A percentile compares a stretch with the other conserved stretches of the same genome.
Conservation (phyloP, 1,140 invertebrate species). For the Agraylea sexmaculata region DNA sequence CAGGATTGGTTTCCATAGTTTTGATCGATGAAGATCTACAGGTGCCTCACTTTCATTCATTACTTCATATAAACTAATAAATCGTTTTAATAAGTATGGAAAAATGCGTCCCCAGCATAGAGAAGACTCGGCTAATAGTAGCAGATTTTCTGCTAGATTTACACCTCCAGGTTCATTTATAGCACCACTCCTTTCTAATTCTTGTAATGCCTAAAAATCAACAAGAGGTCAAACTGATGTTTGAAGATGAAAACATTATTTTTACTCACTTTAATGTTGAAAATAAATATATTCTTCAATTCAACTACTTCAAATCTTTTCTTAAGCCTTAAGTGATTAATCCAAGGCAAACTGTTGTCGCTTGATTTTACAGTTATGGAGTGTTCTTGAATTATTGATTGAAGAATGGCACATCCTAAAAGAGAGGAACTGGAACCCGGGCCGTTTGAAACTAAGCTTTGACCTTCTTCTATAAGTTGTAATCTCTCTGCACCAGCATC, state of each 20-base stretch:
- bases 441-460: slow-evolving; percentile 43
- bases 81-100: slow-evolving; percentile 49
- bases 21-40: slow-evolving; percentile 48
- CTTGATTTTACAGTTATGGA: slow-evolving; percentile 72
- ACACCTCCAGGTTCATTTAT: slow-evolving; percentile 5
- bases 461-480: slow-evolving; percentile 60
- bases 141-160: slow-evolving; percentile 48
- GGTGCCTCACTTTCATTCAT: slow-evolving; percentile 55
- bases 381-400: slow-evolving; percentile 77
- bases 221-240: slow-evolving; percentile 25
- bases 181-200: slow-evolving; percentile 28
- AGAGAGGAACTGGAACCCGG: slow-evolving; percentile 23
- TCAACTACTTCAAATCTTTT: slow-evolving; percentile 71
- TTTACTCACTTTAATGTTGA: slow-evolving; percentile 12
- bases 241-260: neutral
- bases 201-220: slow-evolving; percentile 44
- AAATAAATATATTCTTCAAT: slow-evolving; percentile 65
- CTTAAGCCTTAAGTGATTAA: slow-evolving; percentile 74
- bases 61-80: slow-evolving; percentile 60
- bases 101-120: slow-evolving; percentile 64
- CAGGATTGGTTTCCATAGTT: slow-evolving; percentile 63
- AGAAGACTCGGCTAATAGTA: slow-evolving; percentile 61
- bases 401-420: slow-evolving; percentile 69
- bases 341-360: slow-evolving; percentile 76
- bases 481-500: slow-evolving; percentile 55